Evolutionary conservation across 2,888 invertebrate species (phyloP), one percentile per base, ranked within the genome.

Genomic region (Agapostemon virescens): DNA sequence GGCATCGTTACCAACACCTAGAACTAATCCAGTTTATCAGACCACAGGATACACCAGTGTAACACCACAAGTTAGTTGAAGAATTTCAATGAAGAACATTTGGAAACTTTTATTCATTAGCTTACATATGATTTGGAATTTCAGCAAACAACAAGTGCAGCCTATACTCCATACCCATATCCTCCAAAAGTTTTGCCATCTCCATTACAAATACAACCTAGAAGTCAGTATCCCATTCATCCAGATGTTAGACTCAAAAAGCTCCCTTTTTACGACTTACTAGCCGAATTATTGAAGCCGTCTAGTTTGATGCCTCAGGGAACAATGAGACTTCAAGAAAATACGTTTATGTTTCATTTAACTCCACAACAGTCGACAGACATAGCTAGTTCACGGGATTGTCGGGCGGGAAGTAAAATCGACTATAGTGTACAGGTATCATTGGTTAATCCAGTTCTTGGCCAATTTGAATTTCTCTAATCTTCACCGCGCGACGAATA

Each of bases 291-390:
- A 64, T 94, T 98, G 89, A 98, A 98, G 93, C 98, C 98, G 0
- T 97, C 98, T 33, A 97, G 97, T 77, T 94, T 98, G 91, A 95
- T 96, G 93, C 95, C 95, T 15, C 96, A 96, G 88, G 92, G 91
- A 13, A 87, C 91, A 3, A 87, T 90, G 83, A 94, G 98, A 83
- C 95, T 97, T 92, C 98, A 98, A 91, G 98, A 98, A 90, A 96
- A 96, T 79, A 95, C 95, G 70, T 98, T 96, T 92, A 95, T 96
- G 84, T 98, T 98, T 93, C 98, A 97, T 92, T 94, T 98, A 67
- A 98, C 98, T 2, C 98, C 98, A 23, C 97, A 97, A 90, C 98
- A 98, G 92, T 98, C 98, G 30, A 97, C 97, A 20, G 97, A 98
- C 90, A 97, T 98, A 66, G 97, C 97, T 0, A 95, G 95, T 82